phyloP scores from a whole-genome alignment of 2,888 invertebrate species.

The Idaea straminata region DNA sequence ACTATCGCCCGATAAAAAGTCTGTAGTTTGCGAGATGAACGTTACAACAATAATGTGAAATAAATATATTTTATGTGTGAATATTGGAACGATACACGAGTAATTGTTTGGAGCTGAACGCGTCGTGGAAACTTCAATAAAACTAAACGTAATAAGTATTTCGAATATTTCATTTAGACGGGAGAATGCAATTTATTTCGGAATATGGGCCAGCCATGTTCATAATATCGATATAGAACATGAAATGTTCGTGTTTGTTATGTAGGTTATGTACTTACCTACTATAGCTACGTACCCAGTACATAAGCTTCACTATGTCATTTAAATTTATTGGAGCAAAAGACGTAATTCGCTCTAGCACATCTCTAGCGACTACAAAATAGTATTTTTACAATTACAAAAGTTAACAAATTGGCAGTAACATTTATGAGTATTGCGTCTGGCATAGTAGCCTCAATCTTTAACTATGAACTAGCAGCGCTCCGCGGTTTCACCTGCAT shows the following conservation, averaged over 20 bases:
- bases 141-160: constrained; percentile 16
- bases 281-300: background rate
- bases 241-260: background rate
- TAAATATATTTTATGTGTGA: constrained; percentile 8
- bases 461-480: no score
- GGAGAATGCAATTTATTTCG: constrained; percentile 15
- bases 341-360: no score
- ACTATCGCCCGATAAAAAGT: background rate
- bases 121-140: constrained; percentile 11
- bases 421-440: no score
- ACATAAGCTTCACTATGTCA: no score
- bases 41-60: constrained; percentile 31
- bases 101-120: constrained; percentile 4
- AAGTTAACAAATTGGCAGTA: no score
- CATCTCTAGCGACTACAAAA: no score
- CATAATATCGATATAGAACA: background rate
- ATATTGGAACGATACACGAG: constrained; percentile 1
- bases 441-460: no score
- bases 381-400: no score
- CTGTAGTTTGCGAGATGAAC: constrained; percentile 14
- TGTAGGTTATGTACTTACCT: background rate
- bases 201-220: background rate
- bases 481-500: no score
- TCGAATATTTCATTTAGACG: constrained; percentile 20
- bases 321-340: no score